Conservation (phyloP, 1,140 invertebrate species). For the Phenacoccus solenopsis region DNA sequence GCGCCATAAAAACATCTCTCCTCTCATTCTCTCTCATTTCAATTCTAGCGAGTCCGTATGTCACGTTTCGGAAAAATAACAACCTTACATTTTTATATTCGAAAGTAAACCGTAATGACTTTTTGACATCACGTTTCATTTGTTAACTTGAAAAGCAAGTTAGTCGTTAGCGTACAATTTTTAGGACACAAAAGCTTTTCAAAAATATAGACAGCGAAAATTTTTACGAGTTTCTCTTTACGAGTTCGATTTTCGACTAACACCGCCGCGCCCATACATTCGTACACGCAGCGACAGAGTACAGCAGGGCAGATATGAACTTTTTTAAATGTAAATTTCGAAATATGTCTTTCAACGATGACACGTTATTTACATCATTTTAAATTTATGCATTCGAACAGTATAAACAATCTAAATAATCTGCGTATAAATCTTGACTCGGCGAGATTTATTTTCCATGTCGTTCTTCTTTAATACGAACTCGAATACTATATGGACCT, state of each 20-base stretch:
- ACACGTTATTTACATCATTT: not conserved
- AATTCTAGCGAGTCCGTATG: not conserved
- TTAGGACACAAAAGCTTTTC: not conserved
- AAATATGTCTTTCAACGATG: not conserved
- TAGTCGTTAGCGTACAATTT: not conserved
- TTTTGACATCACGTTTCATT: slow-evolving; percentile 17
- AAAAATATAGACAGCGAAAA: not conserved
- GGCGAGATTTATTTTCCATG: not conserved
- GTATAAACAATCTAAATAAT: not conserved
- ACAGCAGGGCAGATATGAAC: no score
- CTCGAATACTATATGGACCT: no score
- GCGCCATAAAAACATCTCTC: no score
- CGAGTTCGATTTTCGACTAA: not conserved
- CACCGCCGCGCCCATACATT: not conserved
- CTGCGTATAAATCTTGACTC: not conserved
- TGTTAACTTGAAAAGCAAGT: not conserved
- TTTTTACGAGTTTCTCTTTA: not conserved
- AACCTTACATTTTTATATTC: slow-evolving; percentile 13
- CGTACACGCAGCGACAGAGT: not conserved
- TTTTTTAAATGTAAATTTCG: not conserved
- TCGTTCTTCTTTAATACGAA: no score
- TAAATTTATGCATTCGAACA: not conserved
- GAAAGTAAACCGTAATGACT: slow-evolving; percentile 5
- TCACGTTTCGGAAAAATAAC: slow-evolving; percentile 7
- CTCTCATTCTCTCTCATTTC: no score